Conservation (phyloP, 1,140 invertebrate species). For the Macrosteles quadrilineatus region DNA sequence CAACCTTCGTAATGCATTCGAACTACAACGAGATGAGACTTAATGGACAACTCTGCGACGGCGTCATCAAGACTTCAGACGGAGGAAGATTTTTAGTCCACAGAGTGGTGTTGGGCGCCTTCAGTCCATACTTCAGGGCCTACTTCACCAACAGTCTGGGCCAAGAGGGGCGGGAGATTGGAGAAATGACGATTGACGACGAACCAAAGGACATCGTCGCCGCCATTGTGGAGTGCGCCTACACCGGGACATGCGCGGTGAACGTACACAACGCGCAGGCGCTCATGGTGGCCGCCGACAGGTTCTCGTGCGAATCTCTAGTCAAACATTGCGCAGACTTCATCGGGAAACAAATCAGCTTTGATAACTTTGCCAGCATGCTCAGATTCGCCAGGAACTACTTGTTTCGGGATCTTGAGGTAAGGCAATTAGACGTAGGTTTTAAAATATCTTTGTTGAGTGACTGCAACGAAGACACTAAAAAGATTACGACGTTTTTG, state of each 20-base stretch:
- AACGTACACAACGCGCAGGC: conserved; percentile 61
- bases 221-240: conserved; percentile 66
- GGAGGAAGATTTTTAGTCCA: conserved; percentile 64
- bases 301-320: conserved; percentile 63
- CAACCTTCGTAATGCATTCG: background rate
- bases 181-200: conserved; percentile 49
- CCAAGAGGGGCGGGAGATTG: conserved; percentile 54
- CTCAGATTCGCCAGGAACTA: conserved; percentile 70
- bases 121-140: conserved; percentile 67
- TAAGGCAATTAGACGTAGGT: too few species aligned
- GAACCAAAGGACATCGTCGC: conserved; percentile 48
- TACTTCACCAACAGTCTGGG: conserved; percentile 60
- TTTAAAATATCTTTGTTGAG: too few species aligned
- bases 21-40: conserved; percentile 30
- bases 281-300: conserved; percentile 61
- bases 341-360: conserved; percentile 55
- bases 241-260: conserved; percentile 62
- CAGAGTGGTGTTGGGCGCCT: conserved; percentile 63
- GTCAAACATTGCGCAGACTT: conserved; percentile 65
- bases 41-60: conserved; percentile 57
- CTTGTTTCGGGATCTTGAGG: conserved; percentile 61
- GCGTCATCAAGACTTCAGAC: conserved; percentile 58
- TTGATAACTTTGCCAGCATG: conserved; percentile 65
- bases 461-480: too few species aligned
- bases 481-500: too few species aligned